phyloP scores from a whole-genome alignment of 2,888 invertebrate species.

The Hemaris fuciformis region DNA sequence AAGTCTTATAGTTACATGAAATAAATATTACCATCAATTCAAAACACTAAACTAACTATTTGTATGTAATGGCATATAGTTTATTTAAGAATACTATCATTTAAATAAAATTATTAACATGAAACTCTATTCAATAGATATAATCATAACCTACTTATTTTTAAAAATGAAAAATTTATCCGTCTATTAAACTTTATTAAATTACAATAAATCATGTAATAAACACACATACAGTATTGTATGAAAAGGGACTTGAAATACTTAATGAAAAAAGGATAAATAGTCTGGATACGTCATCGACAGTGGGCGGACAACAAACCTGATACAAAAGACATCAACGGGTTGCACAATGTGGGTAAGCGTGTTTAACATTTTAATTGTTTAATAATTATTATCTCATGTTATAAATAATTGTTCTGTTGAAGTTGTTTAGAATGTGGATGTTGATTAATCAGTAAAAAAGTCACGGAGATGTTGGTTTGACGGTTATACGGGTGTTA shows the following conservation, averaged over 20 bases:
- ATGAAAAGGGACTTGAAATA: background rate
- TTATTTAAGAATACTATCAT: too few species aligned
- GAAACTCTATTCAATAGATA: too few species aligned
- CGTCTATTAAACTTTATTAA: too few species aligned
- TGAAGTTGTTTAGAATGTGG: background rate
- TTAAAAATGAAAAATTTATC: too few species aligned
- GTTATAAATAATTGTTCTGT: background rate
- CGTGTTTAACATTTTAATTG: background rate
- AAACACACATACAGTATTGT: background rate
- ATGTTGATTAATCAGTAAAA: background rate
- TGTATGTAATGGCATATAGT: too few species aligned
- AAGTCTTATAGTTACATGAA: too few species aligned
- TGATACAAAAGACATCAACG: constrained; percentile 46
- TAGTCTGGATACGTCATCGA: constrained; percentile 12
- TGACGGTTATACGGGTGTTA: background rate
- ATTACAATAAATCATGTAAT: background rate
- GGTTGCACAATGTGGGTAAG: background rate
- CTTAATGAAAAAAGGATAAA: constrained; percentile 11
- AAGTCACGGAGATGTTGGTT: background rate
- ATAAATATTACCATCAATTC: too few species aligned
- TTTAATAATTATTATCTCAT: background rate
- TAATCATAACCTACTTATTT: too few species aligned
- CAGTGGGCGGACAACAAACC: background rate
- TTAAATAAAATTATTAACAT: too few species aligned
- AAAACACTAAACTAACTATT: too few species aligned